phyloP scores from a whole-genome alignment of 53 echinoderm and acorn worm genomes.

The Arbacia lixula region DNA sequence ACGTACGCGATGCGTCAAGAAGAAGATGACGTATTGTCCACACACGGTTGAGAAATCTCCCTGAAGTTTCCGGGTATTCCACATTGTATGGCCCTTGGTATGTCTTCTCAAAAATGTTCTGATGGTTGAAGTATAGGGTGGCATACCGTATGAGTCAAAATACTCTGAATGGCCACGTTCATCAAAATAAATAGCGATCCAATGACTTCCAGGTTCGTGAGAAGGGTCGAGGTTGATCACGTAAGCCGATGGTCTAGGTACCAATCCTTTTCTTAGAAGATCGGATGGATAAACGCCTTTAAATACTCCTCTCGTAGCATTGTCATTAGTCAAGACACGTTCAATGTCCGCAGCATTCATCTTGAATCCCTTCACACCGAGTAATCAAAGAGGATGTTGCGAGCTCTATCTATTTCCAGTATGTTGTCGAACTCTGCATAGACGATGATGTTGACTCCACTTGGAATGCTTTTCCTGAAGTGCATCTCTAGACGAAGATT shows the following conservation, averaged over 20 bases:
- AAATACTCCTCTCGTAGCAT: background rate
- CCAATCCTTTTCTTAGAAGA: background rate
- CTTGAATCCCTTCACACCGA: slow-evolving; percentile 50
- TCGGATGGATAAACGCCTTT: slow-evolving; percentile 61
- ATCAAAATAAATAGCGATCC: slow-evolving; percentile 63
- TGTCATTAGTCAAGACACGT: slow-evolving; percentile 21
- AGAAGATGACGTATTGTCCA: slow-evolving; percentile 27
- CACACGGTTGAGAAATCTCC: slow-evolving; percentile 9
- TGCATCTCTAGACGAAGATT: slow-evolving; percentile 62
- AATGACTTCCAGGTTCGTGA: slow-evolving; percentile 64
- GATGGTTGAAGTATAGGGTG: slow-evolving; percentile 12
- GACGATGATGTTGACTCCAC: slow-evolving; percentile 59
- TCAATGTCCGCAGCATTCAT: slow-evolving; percentile 47
- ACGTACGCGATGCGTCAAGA: background rate
- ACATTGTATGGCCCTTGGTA: background rate
- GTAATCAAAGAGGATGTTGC: slow-evolving; percentile 72
- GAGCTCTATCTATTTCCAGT: slow-evolving; percentile 53
- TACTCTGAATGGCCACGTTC: slow-evolving; percentile 51
- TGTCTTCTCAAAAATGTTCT: slow-evolving; percentile 10
- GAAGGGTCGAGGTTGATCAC: slow-evolving; percentile 66
- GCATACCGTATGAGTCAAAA: slow-evolving; percentile 69
- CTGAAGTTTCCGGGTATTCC: background rate
- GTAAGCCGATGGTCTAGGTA: slow-evolving; percentile 52
- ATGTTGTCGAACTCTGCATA: slow-evolving; percentile 73
- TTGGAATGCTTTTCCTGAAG: slow-evolving; percentile 7